A percentile compares a stretch with the other conserved stretches of the same genome.
Evolutionary conservation across 2,888 invertebrate genomes (phyloP).

Genomic region (Micoletzkya japonica): DNA sequence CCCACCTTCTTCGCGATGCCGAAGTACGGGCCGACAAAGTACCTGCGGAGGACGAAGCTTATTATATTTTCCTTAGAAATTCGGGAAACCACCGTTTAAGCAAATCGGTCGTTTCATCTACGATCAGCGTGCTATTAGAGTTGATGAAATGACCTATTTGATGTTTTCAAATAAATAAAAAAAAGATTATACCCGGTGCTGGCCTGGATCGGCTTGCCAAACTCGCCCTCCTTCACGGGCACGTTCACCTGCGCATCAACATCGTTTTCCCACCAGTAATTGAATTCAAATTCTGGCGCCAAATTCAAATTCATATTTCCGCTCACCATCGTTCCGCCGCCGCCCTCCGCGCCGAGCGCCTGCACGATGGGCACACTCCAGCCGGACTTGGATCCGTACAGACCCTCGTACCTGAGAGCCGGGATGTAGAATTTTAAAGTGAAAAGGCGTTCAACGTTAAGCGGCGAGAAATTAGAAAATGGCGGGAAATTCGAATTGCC

Average conservation of each 20-base stretch:
- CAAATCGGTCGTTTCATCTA: no score
- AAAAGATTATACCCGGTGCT: conserved; percentile 27
- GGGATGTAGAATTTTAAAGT: no score
- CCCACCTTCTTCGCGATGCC: conserved; percentile 54
- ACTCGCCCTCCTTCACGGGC: conserved; percentile 52
- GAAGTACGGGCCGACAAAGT: conserved; percentile 55
- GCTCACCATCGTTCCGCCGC: conserved; percentile 43
- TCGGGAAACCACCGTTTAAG: conserved; percentile 53
- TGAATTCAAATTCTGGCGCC: background rate
- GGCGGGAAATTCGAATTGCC: conserved; percentile 28
- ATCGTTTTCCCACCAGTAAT: no score
- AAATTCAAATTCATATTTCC: background rate
- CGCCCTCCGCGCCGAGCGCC: conserved; percentile 52
- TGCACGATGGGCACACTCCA: conserved; percentile 56
- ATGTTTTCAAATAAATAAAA: background rate
- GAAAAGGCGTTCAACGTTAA: background rate
- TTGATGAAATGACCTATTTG: background rate
- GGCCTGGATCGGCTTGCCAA: conserved; percentile 49
- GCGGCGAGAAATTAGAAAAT: no score
- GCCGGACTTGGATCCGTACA: conserved; percentile 54
- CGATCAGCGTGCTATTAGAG: no score
- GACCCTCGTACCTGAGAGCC: conserved; percentile 35
- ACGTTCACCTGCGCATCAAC: conserved; percentile 36
- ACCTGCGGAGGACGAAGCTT: conserved; percentile 37
- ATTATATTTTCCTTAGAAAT: conserved; percentile 34